Percentiles rank a stretch among this genome's conserved stretches.
Evolutionary conservation across 2,888 invertebrate genomes (phyloP).

Genomic region (Aspidiotus destructor): DNA sequence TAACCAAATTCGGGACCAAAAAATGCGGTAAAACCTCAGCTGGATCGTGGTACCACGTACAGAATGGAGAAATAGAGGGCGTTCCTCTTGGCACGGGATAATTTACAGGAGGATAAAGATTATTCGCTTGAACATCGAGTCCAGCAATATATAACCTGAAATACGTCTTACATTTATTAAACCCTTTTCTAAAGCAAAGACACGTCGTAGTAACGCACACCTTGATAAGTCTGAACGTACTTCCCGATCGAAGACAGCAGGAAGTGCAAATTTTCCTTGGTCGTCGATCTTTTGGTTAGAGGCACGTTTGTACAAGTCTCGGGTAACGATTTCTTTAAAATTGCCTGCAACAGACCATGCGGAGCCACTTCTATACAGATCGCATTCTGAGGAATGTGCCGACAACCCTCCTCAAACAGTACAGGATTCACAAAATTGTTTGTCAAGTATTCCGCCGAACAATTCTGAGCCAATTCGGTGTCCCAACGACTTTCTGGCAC

Average conservation of each 20-base stretch:
- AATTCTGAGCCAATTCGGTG: slow-evolving; percentile 47
- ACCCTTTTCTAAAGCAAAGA: too few relatives aligned
- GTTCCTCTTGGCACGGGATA: slow-evolving; percentile 81
- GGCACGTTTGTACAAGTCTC: slow-evolving; percentile 56
- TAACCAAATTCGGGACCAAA: too few relatives aligned
- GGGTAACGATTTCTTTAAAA: slow-evolving; percentile 55
- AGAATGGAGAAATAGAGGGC: slow-evolving; percentile 67
- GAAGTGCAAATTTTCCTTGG: slow-evolving; percentile 46
- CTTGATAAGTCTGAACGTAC: slow-evolving; percentile 42
- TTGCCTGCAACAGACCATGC: slow-evolving; percentile 76
- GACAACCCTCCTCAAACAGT: slow-evolving; percentile 69
- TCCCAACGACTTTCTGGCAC: slow-evolving; percentile 52
- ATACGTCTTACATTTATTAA: too few relatives aligned
- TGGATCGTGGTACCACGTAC: slow-evolving; percentile 60
- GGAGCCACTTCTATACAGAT: slow-evolving; percentile 81
- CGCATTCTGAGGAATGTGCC: slow-evolving; percentile 67
- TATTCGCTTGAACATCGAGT: slow-evolving; percentile 59
- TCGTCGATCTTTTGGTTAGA: slow-evolving; percentile 55
- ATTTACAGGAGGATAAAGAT: slow-evolving; percentile 61
- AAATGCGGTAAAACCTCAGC: too few relatives aligned
- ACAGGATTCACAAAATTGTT: slow-evolving; percentile 54
- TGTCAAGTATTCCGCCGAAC: slow-evolving; percentile 56
- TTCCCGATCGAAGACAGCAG: slow-evolving; percentile 56
- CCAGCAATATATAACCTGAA: slow-evolving; percentile 61
- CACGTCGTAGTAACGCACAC: too few relatives aligned